These are phyloP conservation scores for Xenopus petersii DNA, from an alignment of 2,797 vertebrate species.

Conservation along the genomic window DNA sequence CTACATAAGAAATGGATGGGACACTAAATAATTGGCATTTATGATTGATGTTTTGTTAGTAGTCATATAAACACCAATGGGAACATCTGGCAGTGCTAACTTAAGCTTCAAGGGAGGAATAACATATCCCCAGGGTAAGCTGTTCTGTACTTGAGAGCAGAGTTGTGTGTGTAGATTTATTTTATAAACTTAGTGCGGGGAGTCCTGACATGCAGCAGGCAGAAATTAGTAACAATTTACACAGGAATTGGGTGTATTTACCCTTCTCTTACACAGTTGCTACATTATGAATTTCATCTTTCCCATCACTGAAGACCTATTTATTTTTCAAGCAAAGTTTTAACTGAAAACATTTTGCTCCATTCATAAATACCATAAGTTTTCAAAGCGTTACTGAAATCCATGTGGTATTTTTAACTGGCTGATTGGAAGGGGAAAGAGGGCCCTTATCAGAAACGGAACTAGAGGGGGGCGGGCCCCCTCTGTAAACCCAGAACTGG, in stretches of 20 bases:
- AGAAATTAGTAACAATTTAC: conserved; percentile 45
- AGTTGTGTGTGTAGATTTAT: conserved; percentile 27
- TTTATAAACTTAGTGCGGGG: conserved; percentile 28
- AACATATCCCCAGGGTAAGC: not conserved
- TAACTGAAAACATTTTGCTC: too few species aligned
- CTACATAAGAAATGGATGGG: too few species aligned
- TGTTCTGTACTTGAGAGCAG: not conserved
- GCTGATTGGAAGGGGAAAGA: too few species aligned
- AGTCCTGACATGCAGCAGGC: conserved; percentile 17
- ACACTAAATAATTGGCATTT: too few species aligned
- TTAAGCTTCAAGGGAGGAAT: conserved; percentile 1
- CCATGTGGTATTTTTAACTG: too few species aligned
- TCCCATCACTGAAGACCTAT: too few species aligned
- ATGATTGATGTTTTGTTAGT: not conserved
- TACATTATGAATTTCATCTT: not conserved
- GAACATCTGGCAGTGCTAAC: conserved; percentile 32
- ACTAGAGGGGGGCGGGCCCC: too few species aligned
- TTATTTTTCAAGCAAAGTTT: too few species aligned
- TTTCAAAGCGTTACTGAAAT: too few species aligned
- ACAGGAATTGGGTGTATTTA: conserved; percentile 39
- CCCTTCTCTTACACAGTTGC: conserved; percentile 10
- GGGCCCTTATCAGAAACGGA: too few species aligned
- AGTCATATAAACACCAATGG: conserved; percentile 9
- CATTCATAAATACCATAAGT: too few species aligned
- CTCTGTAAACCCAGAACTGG: too few species aligned